Base-by-base conservation (phyloP, 2,888 invertebrate genomes). In the Spodoptera exigua region DNA sequence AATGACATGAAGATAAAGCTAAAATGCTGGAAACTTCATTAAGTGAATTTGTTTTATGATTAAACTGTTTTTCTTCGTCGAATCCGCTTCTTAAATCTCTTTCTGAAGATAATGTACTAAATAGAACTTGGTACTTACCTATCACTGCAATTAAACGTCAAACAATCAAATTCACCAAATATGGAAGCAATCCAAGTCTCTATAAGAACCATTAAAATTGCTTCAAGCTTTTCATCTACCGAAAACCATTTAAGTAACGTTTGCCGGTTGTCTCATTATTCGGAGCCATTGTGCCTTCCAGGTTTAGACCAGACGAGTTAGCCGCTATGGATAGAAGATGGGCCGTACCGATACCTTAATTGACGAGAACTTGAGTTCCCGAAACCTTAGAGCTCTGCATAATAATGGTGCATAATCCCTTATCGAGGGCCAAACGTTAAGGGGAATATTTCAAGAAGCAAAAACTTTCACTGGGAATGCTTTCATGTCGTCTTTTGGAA, bases 371-470 rank as follows among this genome's bases (percentile, higher is more conserved):
- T 86, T 85, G 86, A 87, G 88, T 91, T 89, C 89, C 93, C 91
- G 90, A 93, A 93, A 93, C 93, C 92, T 88, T 85, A 92, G 88
- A 87, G 83, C 86, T 85, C 88, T 89, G 93, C 88, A 92, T 93
- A 93, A 93, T 93, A 92, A 91, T 91, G 91, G 87, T 80, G 90
- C 84, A 92, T 92, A 92, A 91, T 91, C 81, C 93, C 89, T 91
- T 93, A 92, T 89, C 90, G 83, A 89, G 86, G 82, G 69, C 71
- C 64, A 57, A 60, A 55, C 52, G 65, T 91, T 92, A 92, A 92
- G 87, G 90, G 77, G 78, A 83, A 70, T 53, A 12, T n/a, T 57
- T 18, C 3, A 2, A 10, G 1, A 11, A 21, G 39, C 1, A 44
- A 51, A 39, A 13, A 36, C 51, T 60, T 46, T 27, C 27, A 27